Evolutionary conservation across 2,888 invertebrate genomes (phyloP), one percentile per base, ranked within the genome.

Genomic region (Drosophila fungiperda): DNA sequence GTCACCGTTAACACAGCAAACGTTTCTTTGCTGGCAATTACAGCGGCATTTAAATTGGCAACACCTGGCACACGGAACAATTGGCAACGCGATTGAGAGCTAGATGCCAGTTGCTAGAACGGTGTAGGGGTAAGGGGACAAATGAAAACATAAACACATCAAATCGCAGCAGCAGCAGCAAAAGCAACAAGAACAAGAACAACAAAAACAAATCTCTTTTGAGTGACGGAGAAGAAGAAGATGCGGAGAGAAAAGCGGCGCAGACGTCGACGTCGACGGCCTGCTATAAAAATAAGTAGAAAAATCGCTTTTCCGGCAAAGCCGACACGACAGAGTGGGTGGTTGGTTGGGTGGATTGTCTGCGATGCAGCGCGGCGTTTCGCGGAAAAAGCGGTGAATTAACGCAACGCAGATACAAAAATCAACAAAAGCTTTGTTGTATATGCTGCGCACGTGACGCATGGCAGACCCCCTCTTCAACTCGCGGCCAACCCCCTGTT

Each of bases 301-400:
- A 82, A 87, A 90, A 90, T 85, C 78, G 82, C 80, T 90, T 90
- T 91, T 90, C 69, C 70, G 73, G 72, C 71, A 62, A 45, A 53
- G 33, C 68, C 61, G 50, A 48, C 38, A 48, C 33, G 23, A 52
- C 52, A 38, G 70, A 35, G 50, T 63, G 64, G 33, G 42, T 55
- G 38, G 52, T 11, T 63, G 52, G n/a, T 35, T 36, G 60, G 17
- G 29, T 50, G 55, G 9, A 49, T 45, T 33, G 17, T 17, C 68
- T 63, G 68, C 33, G 83, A 78, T 83, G 78, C 84, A 79, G 83
- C 65, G 62, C 71, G 82, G 63, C 68, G 76, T 76, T 86, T 87
- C 87, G 89, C 89, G 86, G 87, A 89, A 86, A 89, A 89, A 89
- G 71, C 74, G 53, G 85, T 86, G 86, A 86, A 84, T 86, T 85